phyloP scores from a whole-genome alignment of 2,797 vertebrate species.

The Silurus aristotelis region DNA sequence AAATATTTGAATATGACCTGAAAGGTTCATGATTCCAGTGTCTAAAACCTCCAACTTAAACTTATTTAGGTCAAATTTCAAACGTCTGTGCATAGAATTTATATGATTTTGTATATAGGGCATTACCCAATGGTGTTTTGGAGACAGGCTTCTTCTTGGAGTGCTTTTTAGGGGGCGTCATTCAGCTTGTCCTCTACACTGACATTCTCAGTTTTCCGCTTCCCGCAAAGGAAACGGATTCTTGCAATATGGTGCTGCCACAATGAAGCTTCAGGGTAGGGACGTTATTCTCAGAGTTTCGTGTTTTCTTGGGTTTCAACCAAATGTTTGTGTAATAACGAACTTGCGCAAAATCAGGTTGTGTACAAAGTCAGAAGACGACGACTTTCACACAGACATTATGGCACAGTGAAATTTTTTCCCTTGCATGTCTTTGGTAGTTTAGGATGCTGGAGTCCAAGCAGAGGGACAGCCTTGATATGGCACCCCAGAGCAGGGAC shows the following conservation, averaged over 20 bases:
- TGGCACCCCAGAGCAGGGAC: no score
- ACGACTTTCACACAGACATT: no score
- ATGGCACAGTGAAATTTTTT: no score
- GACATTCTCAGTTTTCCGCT: not conserved
- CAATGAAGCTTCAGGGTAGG: not conserved
- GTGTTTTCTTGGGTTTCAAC: not conserved
- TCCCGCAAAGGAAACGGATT: not conserved
- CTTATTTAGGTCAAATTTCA: not conserved
- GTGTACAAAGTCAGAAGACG: no score
- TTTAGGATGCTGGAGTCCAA: no score
- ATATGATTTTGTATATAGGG: not conserved
- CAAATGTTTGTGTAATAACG: not conserved
- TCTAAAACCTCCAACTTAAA: not conserved
- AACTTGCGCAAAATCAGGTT: not conserved
- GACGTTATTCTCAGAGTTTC: not conserved
- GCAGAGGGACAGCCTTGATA: no score
- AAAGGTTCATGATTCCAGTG: not conserved
- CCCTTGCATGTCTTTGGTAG: no score
- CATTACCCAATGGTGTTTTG: not conserved
- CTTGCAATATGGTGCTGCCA: not conserved
- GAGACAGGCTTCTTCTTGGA: no score
- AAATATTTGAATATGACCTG: not conserved
- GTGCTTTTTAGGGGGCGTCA: not conserved
- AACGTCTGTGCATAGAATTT: not conserved
- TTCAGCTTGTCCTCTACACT: no score